Evolutionary conservation across 2,888 invertebrate genomes (phyloP), one percentile per base, ranked within the genome.

Genomic region (Nomada fucata): DNA sequence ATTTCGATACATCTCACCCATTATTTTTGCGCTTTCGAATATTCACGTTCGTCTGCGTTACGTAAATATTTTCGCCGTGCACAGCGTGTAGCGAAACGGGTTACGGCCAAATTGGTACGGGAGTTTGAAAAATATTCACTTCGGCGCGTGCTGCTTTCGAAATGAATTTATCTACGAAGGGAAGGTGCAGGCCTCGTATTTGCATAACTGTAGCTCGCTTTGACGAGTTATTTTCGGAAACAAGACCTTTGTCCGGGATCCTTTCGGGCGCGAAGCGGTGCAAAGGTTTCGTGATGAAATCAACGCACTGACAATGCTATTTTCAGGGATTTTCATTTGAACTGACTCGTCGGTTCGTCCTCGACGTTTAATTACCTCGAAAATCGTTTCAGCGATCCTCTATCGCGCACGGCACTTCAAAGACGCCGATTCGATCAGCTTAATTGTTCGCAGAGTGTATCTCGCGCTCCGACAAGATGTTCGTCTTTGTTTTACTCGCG

Each of bases 211-310:
- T 53, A 68, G 61, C 84, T 76, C 80, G 75, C 80, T 73, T 77
- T 82, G 77, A 74, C 26, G 74, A n/a, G 65, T 82, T 77, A 82
- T 82, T 76, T 73, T 76, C 72, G 59, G 76, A 67, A 82, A 69
- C 63, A 52, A 60, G 60, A 52, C 69, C 61, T 23, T 50, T 55
- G 59, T 13, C 57, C 63, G 75, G 74, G 71, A 68, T 65, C 42
- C 64, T 81, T 73, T 15, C 29, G 57, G 70, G 60, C 69, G 36
- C 15, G 68, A 57, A 15, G 13, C 29, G 53, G 63, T n/a, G 64
- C 69, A 70, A 67, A 79, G 60, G 57, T 55, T 44, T 29, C 29
- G 26, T 50, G 47, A 71, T 47, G 78, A 29, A 55, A 61, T 61
- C 60, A 57, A 29, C 29, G 47, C 72, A 69, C 68, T 68, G 69